Conservation (phyloP, 2,888 invertebrate genomes). For the Leptopterna dolabrata region DNA sequence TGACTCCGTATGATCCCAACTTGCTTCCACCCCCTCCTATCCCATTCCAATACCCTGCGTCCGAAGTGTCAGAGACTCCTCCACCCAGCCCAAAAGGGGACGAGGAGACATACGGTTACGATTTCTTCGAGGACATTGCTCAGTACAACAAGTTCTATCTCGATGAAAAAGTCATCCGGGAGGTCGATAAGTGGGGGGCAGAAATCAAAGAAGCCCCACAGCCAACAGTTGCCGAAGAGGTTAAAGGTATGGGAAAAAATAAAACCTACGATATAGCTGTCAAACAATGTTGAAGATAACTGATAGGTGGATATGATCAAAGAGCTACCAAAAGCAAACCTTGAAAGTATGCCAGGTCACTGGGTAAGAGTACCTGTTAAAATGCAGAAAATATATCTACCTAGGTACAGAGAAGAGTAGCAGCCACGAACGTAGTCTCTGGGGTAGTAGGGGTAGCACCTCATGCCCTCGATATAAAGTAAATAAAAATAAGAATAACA, state of each 20-base stretch:
- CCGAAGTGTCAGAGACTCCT: constrained; percentile 49
- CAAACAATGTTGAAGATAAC: background rate
- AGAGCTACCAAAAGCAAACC: too few species aligned
- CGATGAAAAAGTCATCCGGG: constrained; percentile 54
- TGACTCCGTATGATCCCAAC: constrained; percentile 33
- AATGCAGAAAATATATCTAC: too few species aligned
- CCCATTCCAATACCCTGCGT: constrained; percentile 58
- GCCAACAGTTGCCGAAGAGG: background rate
- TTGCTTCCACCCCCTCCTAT: constrained; percentile 57
- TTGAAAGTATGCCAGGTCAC: too few species aligned
- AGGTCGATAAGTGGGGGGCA: constrained; percentile 55
- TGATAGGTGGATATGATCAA: too few species aligned
- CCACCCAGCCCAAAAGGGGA: constrained; percentile 38
- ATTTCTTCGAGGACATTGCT: constrained; percentile 58
- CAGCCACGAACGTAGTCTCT: too few species aligned
- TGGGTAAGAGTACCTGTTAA: too few species aligned
- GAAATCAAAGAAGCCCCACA: constrained; percentile 43
- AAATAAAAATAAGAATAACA: too few species aligned
- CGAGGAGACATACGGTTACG: constrained; percentile 49
- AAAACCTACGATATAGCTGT: background rate
- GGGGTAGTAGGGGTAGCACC: too few species aligned
- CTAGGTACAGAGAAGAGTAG: too few species aligned
- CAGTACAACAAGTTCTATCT: constrained; percentile 58
- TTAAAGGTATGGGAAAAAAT: constrained; percentile 1
- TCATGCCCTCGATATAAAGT: too few species aligned